Base-by-base conservation (phyloP, 2,113 vertebrate species). In the Nanorana parkeri region DNA sequence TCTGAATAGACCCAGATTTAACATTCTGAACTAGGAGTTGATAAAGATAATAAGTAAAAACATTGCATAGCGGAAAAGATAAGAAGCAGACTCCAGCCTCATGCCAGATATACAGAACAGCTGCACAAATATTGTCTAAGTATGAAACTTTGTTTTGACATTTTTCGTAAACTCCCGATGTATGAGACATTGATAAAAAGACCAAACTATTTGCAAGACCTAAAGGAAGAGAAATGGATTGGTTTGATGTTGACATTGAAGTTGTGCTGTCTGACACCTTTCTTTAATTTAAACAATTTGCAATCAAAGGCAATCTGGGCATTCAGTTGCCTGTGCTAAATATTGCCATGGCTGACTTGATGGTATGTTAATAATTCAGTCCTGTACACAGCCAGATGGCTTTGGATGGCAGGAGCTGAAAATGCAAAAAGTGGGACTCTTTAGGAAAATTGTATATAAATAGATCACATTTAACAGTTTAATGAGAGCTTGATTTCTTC, bases 41-140 rank as follows among this genome's bases (percentile, higher is more conserved):
- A 68, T 83, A 76, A 83, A 26, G 64, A 60, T 83, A 82, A 64
- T 72, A 81, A 76, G 71, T 68, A 76, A 60, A 55, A 76, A 75
- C 72, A 76, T 21, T 4, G 41, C 52, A 75, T 41, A 68, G 63
- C 52, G 72, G 72, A 58, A 83, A 74, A 74, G 80, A 83, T 83
- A 83, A 76, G 80, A 68, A 68, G 61, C 80, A 75, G 64, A 83
- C 68, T 66, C 28, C 21, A 28, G 54, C 21, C 63, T 67, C 71
- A 51, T 83, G 71, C 72, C 80, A 76, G 28, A 76, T 83, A 76
- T 68, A 54, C 21, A 74, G 80, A 83, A 58, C 80, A 83, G 80
- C 80, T 83, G 80, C 63, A 76, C 63, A 83, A 83, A 83, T 83
- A 83, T 83, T 83, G 67, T 81, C 69, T 66, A 72, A 83, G 28